Evolutionary conservation across 2,797 vertebrate species (phyloP), one percentile per base, ranked within the genome.

Genomic region (Etheostoma perlongum): DNA sequence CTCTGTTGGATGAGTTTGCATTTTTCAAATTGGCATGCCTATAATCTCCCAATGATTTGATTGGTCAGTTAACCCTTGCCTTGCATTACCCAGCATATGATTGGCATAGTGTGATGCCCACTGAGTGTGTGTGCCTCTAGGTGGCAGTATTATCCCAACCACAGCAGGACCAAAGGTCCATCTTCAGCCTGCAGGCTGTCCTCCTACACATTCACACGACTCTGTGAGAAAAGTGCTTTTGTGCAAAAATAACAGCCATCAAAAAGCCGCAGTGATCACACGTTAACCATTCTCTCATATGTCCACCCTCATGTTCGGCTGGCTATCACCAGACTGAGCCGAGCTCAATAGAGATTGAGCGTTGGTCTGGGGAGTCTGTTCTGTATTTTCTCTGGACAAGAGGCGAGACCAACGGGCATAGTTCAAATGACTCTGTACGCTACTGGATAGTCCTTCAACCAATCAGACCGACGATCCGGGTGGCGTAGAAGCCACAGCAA

Each of bases 81-180:
- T 72, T 42, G 9, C 15, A 9, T 44, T 25, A 23, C 2, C 1
- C 1, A 16, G 9, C 6, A n/a, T 23, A 16, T 40, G 13, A 54
- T 8, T 46, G 4, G 1, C 33, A 9, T 2, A 52, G 11, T 36
- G 27, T 6, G 27, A 46, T 46, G 19, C 44, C 48, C 14, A n/a
- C 27, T 47, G 4, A 42, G 8, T 73, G 23, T 51, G 9, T 51
- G 25, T 13, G 59, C 80, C 88, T 78, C 69, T 76, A 82, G 86
- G 72, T 84, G 83, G 86, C 86, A 88, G 83, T 83, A 33, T 87
- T 23, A 85, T 72, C 72, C 76, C 76, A 69, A 85, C 53, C 78
- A 81, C 67, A 42, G 49, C 70, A 65, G 76, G 65, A 30, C 67
- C 60, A 44, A 78, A 65, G 51, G 42, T 70, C 63, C 67, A 48